Evolutionary conservation across 1,140 invertebrate species (phyloP), one percentile per base, ranked within the genome.

Genomic region (Himalopsyche phryganea): DNA sequence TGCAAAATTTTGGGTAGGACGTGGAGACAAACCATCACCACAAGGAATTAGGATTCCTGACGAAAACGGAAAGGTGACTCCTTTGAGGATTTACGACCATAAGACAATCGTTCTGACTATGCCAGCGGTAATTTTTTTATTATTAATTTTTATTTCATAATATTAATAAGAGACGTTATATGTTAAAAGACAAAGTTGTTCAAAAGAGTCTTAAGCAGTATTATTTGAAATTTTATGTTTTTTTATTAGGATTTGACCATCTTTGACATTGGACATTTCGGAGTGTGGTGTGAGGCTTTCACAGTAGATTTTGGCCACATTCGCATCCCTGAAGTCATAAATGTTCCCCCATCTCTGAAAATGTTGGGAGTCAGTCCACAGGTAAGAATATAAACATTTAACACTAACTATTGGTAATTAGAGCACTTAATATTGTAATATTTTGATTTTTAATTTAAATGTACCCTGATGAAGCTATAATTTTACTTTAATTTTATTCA

Each of bases 311-410:
- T 96, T 69, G 93, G 91, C 1, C 90, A 94, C 72, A 82, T 95
- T 7, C 69, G 82, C 53, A 83, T 96, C 52, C 89, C 91, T 0
- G 71, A 71, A 45, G 76, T 83, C 23, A 71, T 89, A 32, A 92
- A 92, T 71, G 88, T 96, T 1, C 93, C 93, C 45, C 93, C 93
- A 17, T 94, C 91, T 4, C 82, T 94, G 15, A 91, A 89, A 76
- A 95, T 95, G 91, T 83, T 96, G 6, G 92, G 92, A 42, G 86
- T 95, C 60, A 90, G 90, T 59, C 91, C 92, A 42, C 92, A 95
- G 88, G 93, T 95, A 83, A 82, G 82, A 51, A 1, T 14, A 28
- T 28, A 9, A 28, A 28, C 3, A 28, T 9, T 28, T 28, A 5
- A 9, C 23, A 28, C 23, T 5, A 28, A 5, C 9, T 28, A 28